Evolutionary conservation across 1,140 invertebrate genomes (phyloP), one percentile per base, ranked within the genome.

Genomic region (Pinna nobilis): DNA sequence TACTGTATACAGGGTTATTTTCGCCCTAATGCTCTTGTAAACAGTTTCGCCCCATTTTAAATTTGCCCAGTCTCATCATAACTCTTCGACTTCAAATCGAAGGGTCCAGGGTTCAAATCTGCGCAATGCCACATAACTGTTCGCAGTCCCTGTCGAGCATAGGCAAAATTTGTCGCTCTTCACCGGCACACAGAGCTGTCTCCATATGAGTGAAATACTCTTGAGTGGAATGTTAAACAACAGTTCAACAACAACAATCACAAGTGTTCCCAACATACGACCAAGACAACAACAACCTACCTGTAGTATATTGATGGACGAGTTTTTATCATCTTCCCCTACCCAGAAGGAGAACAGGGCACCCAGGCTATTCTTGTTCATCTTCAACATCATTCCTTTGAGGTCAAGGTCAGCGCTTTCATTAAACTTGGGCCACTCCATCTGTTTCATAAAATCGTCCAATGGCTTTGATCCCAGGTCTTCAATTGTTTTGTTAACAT

Each of bases 291-390:
- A 59, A 65, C 18, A 32, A 32, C 23, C 20, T 63, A 95, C 94
- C 89, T 95, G 93, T 79, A 98, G 93, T 63, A 98, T 93, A 84
- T 98, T 94, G 67, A 92, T 92, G 0, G 93, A 93, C 0, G 96
- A 98, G 88, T 98, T 97, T 79, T 93, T 93, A 83, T 98, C 96
- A 86, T 99, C 96, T 87, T 97, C 96, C 5, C 94, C 95, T 0
- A 98, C 96, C 20, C 92, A 94, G 94, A 96, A 96, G 39, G 93
- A 92, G 86, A 99, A 98, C 28, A 89, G 81, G 1, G 77, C 65
- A 35, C 50, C 73, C 2, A 98, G 88, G 28, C 95, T 96, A 2
- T 94, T 94, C 84, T 97, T 93, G 85, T 98, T 96, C 32, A 97
- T 87, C 35, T 92, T 90, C 80, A 97, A 93, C 59, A 98, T 89